Percentiles rank a stretch among this genome's conserved stretches.
phyloP scores from a whole-genome alignment of 2,888 invertebrate species.

The Coelopa pilipes region DNA sequence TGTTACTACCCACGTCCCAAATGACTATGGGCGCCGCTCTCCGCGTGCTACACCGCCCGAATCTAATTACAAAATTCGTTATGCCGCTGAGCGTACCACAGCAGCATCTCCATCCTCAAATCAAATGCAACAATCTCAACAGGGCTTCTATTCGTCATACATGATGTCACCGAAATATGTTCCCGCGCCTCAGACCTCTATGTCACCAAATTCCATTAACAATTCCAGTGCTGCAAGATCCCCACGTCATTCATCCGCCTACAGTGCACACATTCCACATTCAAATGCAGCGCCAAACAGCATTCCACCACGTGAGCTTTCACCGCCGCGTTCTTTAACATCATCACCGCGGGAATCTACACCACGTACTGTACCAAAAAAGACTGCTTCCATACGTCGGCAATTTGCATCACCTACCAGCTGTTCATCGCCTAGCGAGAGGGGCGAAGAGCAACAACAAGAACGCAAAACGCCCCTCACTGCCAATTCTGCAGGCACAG shows the following conservation, averaged over 20 bases:
- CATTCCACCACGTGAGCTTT: conserved; percentile 57
- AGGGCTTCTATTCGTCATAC: conserved; percentile 61
- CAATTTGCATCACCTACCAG: conserved; percentile 67
- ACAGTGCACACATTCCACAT: conserved; percentile 44
- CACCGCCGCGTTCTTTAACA: conserved; percentile 58
- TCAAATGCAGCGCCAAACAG: conserved; percentile 41
- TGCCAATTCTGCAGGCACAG: conserved; percentile 3
- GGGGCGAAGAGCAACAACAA: conserved; percentile 48
- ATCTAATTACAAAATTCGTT: conserved; percentile 48
- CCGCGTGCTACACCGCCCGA: conserved; percentile 51
- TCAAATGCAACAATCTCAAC: conserved; percentile 51
- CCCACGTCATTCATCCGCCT: conserved; percentile 46
- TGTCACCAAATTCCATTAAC: conserved; percentile 43
- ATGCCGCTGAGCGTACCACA: conserved; percentile 40
- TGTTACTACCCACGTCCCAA: conserved; percentile 43
- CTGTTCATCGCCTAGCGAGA: conserved; percentile 57
- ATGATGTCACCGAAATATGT: conserved; percentile 57
- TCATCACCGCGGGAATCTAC: conserved; percentile 59
- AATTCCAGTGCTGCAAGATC: conserved; percentile 42
- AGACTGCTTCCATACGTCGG: conserved; percentile 67
- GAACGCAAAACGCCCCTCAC: conserved; percentile 48
- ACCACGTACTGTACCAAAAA: conserved; percentile 67
- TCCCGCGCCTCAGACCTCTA: conserved; percentile 47
- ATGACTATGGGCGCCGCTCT: conserved; percentile 55
- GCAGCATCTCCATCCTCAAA: conserved; percentile 47